Evolutionary conservation across 1,140 invertebrate species (phyloP), one percentile per base, ranked within the genome.

Genomic region (Micrasema minimum): DNA sequence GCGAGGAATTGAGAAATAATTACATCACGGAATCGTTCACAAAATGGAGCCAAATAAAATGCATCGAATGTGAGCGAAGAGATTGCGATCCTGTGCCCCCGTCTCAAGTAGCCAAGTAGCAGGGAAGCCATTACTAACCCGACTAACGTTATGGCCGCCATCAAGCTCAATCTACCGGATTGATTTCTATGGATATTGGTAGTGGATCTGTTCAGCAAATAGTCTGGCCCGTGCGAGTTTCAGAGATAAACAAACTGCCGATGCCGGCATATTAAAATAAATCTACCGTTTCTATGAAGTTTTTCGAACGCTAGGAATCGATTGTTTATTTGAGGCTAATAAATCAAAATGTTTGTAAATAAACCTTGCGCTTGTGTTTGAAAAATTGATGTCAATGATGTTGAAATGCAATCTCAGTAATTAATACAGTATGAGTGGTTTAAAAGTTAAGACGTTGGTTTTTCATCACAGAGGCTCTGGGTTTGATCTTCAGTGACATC

Each of bases 151-250:
- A 45, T 45, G 20, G 50, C 2, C 10, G 9, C 50, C 43, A 67
- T 55, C 66, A 45, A 23, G 51, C 35, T 57, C 51, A 57, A 68
- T 68, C 66, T 57, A 57, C 20, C 51, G 51, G 51, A 68, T 68
- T 55, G 51, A 68, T 68, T 68, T 68, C 66, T 68, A 68, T 68
- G 51, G 66, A 43, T 51, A 51, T 48, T 2, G 45, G 48, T 23
- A 66, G 41, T 22, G 31, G 46, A 51, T 51, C 35, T 37, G 7
- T 18, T 51, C 18, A 41, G 64, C 48, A 66, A 53, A 66, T 66
- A 53, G 22, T 31, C 22, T 53, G 64, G 16, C 26, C 35, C 20
- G 61, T 26, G 26, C 31, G 53, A 51, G 48, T 20, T 14, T 20
- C 20, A 51, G 48, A 9, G 5, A 51, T 12, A 10, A 1, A 10